phyloP scores from a whole-genome alignment of 2,797 vertebrate genomes.

The Remorina albescens region DNA sequence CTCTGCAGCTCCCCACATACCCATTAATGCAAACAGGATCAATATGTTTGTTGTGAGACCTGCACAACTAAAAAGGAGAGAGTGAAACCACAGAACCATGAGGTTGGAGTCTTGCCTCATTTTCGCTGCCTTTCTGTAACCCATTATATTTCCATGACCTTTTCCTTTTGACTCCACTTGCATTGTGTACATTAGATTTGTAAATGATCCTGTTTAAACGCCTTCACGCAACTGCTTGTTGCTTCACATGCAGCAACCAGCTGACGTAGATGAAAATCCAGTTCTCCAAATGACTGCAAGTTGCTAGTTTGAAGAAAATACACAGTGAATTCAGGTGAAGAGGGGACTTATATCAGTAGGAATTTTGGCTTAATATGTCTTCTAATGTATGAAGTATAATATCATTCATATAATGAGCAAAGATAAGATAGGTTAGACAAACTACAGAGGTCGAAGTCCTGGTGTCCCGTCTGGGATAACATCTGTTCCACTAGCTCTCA shows the following conservation, averaged over 20 bases:
- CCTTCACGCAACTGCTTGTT: not conserved
- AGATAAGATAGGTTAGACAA: not conserved
- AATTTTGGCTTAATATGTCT: not conserved
- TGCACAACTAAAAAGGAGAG: slow-evolving; percentile 63
- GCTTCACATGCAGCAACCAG: not conserved
- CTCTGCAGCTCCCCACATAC: slow-evolving; percentile 68
- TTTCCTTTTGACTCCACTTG: slow-evolving; percentile 1
- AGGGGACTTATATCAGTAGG: too few relatives aligned
- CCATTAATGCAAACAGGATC: slow-evolving; percentile 86
- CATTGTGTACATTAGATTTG: not conserved
- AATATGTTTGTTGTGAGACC: slow-evolving; percentile 79
- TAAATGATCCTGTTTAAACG: slow-evolving; percentile 5
- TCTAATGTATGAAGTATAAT: not conserved
- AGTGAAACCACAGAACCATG: slow-evolving; percentile 49
- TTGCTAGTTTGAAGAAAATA: not conserved
- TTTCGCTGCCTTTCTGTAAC: slow-evolving; percentile 42
- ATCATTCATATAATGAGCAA: not conserved
- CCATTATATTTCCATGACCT: slow-evolving; percentile 8
- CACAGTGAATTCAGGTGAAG: not conserved
- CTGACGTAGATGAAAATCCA: slow-evolving; percentile 7
- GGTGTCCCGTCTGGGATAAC: not conserved
- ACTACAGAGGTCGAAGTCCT: not conserved
- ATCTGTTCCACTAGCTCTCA: slow-evolving; percentile 1
- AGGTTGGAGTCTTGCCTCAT: slow-evolving; percentile 48
- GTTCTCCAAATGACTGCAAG: not conserved